Conservation (phyloP, 2,888 invertebrate species). For the Rhorus exstirpatorius region DNA sequence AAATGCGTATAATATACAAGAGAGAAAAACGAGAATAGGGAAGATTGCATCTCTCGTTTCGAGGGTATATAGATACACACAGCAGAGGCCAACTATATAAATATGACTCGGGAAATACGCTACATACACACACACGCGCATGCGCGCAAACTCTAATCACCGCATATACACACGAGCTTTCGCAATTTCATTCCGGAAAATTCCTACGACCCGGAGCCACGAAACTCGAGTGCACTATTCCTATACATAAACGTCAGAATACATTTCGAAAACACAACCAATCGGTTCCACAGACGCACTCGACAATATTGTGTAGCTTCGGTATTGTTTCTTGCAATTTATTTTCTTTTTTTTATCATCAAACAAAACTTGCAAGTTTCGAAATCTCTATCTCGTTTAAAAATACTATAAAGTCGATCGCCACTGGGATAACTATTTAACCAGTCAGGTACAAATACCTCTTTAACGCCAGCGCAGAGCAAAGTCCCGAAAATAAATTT, state of each 20-base stretch:
- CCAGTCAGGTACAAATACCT: too few relatives aligned
- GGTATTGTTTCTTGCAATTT: background rate
- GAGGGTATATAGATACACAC: conserved; percentile 43
- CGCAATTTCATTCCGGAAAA: conserved; percentile 56
- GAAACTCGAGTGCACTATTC: conserved; percentile 22
- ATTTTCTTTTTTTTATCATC: background rate
- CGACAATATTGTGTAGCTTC: background rate
- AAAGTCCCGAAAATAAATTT: background rate
- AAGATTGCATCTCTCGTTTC: conserved; percentile 61
- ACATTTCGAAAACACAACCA: background rate
- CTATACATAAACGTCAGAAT: background rate
- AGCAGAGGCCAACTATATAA: conserved; percentile 50
- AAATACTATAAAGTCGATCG: too few relatives aligned
- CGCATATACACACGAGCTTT: conserved; percentile 48
- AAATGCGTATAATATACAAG: conserved; percentile 54
- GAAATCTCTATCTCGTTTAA: too few relatives aligned
- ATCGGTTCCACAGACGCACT: background rate
- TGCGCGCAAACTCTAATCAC: conserved; percentile 48
- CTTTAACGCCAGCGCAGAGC: too few relatives aligned
- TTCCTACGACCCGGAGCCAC: conserved; percentile 43
- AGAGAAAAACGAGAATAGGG: conserved; percentile 56
- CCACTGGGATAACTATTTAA: too few relatives aligned
- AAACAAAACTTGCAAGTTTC: conserved; percentile 15
- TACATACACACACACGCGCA: conserved; percentile 28
- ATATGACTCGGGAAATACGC: conserved; percentile 57